Evolutionary conservation across 2,113 vertebrate species (phyloP).

Genomic region (Mus spicilegus): DNA sequence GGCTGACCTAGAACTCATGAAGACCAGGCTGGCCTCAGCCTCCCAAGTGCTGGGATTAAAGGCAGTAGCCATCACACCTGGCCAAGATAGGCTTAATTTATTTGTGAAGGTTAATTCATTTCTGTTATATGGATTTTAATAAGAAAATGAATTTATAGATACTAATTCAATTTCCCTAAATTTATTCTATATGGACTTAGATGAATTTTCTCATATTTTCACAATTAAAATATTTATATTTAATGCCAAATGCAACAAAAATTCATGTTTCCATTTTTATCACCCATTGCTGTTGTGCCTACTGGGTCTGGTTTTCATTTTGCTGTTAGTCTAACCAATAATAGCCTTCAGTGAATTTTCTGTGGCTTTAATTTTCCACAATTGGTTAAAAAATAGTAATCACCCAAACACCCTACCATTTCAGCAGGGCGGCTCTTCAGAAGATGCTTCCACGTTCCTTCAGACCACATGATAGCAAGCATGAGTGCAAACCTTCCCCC

Average conservation of each 20-base stretch:
- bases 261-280: constrained; percentile 49
- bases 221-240: constrained; percentile 55
- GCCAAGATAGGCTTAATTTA: constrained; percentile 54
- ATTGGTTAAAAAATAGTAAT: constrained; percentile 64
- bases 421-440: constrained; percentile 52
- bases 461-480: constrained; percentile 60
- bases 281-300: not conserved
- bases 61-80: not conserved
- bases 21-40: not conserved
- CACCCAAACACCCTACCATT: not conserved
- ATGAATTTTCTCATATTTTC: constrained; percentile 68
- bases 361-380: constrained; percentile 62
- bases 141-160: constrained; percentile 59
- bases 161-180: constrained; percentile 58
- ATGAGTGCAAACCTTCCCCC: constrained; percentile 70
- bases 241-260: constrained; percentile 68
- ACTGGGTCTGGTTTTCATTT: not conserved
- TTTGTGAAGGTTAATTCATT: constrained; percentile 69
- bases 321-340: constrained; percentile 46
- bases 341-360: constrained; percentile 52
- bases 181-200: constrained; percentile 36
- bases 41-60: not conserved
- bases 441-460: not conserved
- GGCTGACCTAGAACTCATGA: not conserved
- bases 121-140: constrained; percentile 58